phyloP scores from a whole-genome alignment of 2,797 vertebrate species.

The Pachyuromys duprasi region DNA sequence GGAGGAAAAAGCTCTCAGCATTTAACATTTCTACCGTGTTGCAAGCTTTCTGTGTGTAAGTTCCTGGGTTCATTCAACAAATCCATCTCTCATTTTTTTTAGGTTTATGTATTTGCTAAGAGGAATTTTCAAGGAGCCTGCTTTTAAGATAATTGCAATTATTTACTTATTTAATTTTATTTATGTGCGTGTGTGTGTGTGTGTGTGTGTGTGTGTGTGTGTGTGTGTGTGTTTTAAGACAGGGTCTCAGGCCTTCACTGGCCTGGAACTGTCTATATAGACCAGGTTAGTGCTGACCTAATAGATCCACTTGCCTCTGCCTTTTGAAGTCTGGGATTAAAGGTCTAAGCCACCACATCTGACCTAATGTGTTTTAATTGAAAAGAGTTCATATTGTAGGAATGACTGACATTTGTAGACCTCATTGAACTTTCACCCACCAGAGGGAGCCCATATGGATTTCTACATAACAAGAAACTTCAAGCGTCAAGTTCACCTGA shows the following conservation, averaged over 20 bases:
- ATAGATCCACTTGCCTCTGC: not conserved
- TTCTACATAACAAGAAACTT: not conserved
- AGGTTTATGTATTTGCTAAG: not conserved
- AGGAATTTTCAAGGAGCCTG: not conserved
- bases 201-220: too few species aligned
- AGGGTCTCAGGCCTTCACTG: not conserved
- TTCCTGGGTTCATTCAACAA: not conserved
- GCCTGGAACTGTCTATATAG: not conserved
- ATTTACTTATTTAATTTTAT: not conserved
- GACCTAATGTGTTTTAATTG: conserved; percentile 14
- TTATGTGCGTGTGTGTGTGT: not conserved
- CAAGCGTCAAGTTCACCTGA: not conserved
- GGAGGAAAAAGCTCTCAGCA: not conserved
- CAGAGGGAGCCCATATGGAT: conserved; percentile 50
- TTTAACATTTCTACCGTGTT: not conserved
- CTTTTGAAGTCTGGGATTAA: not conserved
- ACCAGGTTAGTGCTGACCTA: not conserved
- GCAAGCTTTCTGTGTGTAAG: not conserved
- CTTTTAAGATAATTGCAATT: conserved; percentile 21
- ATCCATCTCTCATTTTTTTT: not conserved
- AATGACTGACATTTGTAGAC: not conserved
- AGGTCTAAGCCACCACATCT: not conserved
- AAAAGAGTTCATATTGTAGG: not conserved
- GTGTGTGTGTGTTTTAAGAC: not conserved
- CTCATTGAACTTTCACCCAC: conserved; percentile 6